Evolutionary conservation across 2,888 invertebrate genomes (phyloP), one percentile per base, ranked within the genome.

Genomic region (Ctenicera cuprea): DNA sequence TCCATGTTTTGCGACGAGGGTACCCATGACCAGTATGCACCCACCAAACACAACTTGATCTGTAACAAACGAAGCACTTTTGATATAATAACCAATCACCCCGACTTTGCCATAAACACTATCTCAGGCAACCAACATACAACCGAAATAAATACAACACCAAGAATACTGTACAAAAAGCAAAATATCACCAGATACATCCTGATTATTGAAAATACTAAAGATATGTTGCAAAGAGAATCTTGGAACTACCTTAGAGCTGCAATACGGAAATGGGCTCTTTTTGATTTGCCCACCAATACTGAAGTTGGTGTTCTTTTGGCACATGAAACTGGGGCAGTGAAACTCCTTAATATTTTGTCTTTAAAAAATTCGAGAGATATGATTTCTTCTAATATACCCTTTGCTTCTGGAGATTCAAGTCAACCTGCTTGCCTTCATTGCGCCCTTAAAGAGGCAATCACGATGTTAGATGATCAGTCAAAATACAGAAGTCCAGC

Each of bases 1-100:
- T 88, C 87, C 4, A 89, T 89, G 83, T 92, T 92, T 82, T 93
- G 92, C 83, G 90, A 92, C 80, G 89, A 89, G 43, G 87, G 87
- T 18, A 91, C 87, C 41, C 92, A 92, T 85, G 90, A 92, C 81
- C 86, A 87, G 3, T 88, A 89, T 74, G 90, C 91, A 0, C 92
- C 92, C 0, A 92, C 91, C 20, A 91, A 91, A 84, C 93, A 92
- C 76, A 93, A 92, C 83, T 87, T 90, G 37, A 86, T 92, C 20
- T 93, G 93, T 82, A 87, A 89, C 69, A 87, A 91, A 26, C 87
- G 88, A 52, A 91, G 91, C 80, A 89, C 90, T 1, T 86, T 90
- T 80, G 90, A 91, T 73, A 89, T 92, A 18, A 90, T 91, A 68
- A 83, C 88, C 26, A 86, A 86, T 71, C 90, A 90, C 81, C 78